A percentile compares a stretch with the other conserved stretches of the same genome.
Evolutionary conservation across 1,140 invertebrate genomes (phyloP).

Genomic region (Drosophila saltans): DNA sequence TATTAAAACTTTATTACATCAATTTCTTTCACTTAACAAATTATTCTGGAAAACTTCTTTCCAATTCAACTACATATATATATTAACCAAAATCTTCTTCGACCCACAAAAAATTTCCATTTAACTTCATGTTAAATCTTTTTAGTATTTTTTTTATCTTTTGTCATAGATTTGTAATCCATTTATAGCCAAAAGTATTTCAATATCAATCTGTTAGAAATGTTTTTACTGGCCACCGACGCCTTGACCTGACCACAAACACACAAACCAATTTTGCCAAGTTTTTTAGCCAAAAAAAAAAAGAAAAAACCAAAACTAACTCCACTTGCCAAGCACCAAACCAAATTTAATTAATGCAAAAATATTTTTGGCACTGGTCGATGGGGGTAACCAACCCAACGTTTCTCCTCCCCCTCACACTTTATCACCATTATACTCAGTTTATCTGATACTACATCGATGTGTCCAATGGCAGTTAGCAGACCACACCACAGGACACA

Average conservation of each 20-base stretch:
- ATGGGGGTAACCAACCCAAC: slow-evolving; percentile 3
- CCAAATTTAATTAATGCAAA: slow-evolving; percentile 23
- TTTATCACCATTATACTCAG: neutral
- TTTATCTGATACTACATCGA: neutral
- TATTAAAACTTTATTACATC: no score
- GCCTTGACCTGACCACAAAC: slow-evolving; percentile 9
- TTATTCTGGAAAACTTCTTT: no score
- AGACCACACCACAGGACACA: neutral
- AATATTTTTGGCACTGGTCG: slow-evolving; percentile 18
- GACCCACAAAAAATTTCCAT: neutral
- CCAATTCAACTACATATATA: no score
- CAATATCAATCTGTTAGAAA: slow-evolving; percentile 13
- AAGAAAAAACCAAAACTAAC: neutral
- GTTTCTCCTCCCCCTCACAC: neutral
- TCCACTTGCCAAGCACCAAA: slow-evolving; percentile 17
- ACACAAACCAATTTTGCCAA: slow-evolving; percentile 5
- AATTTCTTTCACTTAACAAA: no score
- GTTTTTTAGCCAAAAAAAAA: slow-evolving; percentile 6
- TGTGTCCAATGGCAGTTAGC: slow-evolving; percentile 5
- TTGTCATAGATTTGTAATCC: neutral
- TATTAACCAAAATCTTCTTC: no score
- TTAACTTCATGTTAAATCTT: neutral
- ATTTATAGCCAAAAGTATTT: slow-evolving; percentile 2
- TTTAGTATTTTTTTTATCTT: neutral
- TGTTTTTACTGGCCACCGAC: neutral